Base-by-base conservation (phyloP, 1,140 invertebrate species). In the Drosophila nigrodunni region DNA sequence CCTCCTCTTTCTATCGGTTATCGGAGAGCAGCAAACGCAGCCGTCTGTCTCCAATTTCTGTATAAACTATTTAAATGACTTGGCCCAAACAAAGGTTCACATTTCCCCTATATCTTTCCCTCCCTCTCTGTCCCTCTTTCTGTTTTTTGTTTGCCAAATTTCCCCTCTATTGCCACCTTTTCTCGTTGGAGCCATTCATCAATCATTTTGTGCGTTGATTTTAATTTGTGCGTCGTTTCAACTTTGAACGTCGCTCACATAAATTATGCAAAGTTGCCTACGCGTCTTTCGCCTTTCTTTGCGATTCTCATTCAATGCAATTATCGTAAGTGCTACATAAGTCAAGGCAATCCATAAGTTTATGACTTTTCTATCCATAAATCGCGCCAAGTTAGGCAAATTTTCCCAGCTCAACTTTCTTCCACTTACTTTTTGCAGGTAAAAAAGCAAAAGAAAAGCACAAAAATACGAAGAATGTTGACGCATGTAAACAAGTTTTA, bases 171-270 rank as follows among this genome's bases (percentile, higher is more conserved):
- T 13, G 13, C n/a, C 54, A 35, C 37, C 54, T 2, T 10, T n/a
- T 4, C 25, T 37, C 34, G 35, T 7, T 35, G 35, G 37, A 54
- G 62, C 78, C 83, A 83, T 88, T 88, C 83, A 88, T 88, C 83
- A 88, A 88, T 88, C 83, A 88, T 78, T 83, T 80, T 82, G 85
- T 88, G 85, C 83, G 83, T 86, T 86, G 85, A 88, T 88, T 88
- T 88, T 88, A 88, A 88, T 88, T 89, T 88, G 83, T 87, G 80
- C 83, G 70, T 72, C 73, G 61, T 77, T 80, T 86, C 74, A 88
- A 83, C 83, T 88, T 83, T 73, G 77, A 82, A 88, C 52, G 55
- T 21, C 41, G 55, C 80, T 70, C 73, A 72, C 85, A 88, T 88
- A 89, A 88, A 89, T 88, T 88, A 88, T 88, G 87, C 77, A 88